Base-by-base conservation (phyloP, 2,888 invertebrate species). In the Spodoptera picta region DNA sequence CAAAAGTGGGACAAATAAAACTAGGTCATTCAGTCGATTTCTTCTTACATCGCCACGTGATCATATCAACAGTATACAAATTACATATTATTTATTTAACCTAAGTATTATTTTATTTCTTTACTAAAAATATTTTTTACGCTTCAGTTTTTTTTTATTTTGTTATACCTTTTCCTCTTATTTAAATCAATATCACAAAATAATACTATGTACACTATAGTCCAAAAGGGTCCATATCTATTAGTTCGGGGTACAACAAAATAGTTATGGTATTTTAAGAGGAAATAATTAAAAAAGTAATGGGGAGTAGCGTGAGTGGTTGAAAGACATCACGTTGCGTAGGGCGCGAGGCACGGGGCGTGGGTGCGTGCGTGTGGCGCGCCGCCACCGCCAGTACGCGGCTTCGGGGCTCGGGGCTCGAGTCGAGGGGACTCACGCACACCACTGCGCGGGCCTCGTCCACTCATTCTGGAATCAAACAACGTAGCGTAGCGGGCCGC, bases 341-440 rank as follows among this genome's bases (percentile, higher is more conserved):
- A 31, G 9, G 43, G 48, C 27, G 44, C 46, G 11, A 4, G 24
- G 23, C 23, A 12, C 48, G 52, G 41, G 42, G 5, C 45, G 48
- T 60, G 24, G 66, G 67, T 46, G 27, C 11, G 43, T 14, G 48
- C 42, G 60, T 43, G 60, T 36, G 43, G 43, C 36, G 48, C 12
- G 47, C 45, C 14, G 45, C 45, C 45, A 19, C 45, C 14, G 45
- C 45, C 7, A 19, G 46, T 2, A 44, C 52, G 42, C 52, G 14
- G 60, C 24, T 48, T 19, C 49, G 60, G 46, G 23, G 51, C 45
- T 45, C 23, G 52, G 73, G 78, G 81, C 74, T 76, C 65, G 60
- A 66, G 63, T 60, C 71, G 76, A 82, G 85, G 85, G 87, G 83
- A 73, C 77, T 69, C 81, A 86, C 88, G 81, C 90, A 87, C 89